phyloP scores from a whole-genome alignment of 2,888 invertebrate species.

The Spodoptera picta region DNA sequence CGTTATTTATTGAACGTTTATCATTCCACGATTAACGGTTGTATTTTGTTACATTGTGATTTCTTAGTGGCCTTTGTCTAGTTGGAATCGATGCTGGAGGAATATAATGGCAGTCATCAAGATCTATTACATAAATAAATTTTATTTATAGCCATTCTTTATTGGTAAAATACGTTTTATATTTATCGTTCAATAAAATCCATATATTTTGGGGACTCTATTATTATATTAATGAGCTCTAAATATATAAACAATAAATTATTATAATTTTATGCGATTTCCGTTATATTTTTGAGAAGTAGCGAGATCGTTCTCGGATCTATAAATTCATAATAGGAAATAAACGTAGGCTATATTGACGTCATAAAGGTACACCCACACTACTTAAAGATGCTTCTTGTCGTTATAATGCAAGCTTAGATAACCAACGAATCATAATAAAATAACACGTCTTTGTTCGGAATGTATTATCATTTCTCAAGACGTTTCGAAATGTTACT shows the following conservation, averaged over 20 bases:
- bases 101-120: conserved; percentile 25
- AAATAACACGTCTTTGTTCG: conserved; percentile 56
- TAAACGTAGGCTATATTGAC: conserved; percentile 68
- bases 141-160: conserved; percentile 40
- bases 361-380: conserved; percentile 73
- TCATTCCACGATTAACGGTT: conserved; percentile 44
- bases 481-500: conserved; percentile 65
- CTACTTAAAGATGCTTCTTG: conserved; percentile 54
- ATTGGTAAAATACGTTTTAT: conserved; percentile 22
- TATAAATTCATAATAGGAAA: conserved; percentile 70
- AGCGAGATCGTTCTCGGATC: conserved; percentile 65
- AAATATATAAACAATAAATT: conserved; percentile 59
- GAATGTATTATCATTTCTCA: conserved; percentile 50
- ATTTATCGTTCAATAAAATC: conserved; percentile 35
- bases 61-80: conserved; percentile 37
- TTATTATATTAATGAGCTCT: conserved; percentile 52
- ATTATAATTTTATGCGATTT: conserved; percentile 59
- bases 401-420: conserved; percentile 56
- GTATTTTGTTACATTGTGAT: conserved; percentile 33
- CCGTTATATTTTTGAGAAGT: conserved; percentile 67
- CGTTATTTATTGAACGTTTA: conserved; percentile 52
- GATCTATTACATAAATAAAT: conserved; percentile 24
- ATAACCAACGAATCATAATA: conserved; percentile 55
- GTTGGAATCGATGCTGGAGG: conserved; percentile 1
- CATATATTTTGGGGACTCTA: conserved; percentile 28